These are phyloP conservation scores for Macroramphosus scolopax DNA, from an alignment of 2,797 vertebrate genomes.

Conservation along the genomic window DNA sequence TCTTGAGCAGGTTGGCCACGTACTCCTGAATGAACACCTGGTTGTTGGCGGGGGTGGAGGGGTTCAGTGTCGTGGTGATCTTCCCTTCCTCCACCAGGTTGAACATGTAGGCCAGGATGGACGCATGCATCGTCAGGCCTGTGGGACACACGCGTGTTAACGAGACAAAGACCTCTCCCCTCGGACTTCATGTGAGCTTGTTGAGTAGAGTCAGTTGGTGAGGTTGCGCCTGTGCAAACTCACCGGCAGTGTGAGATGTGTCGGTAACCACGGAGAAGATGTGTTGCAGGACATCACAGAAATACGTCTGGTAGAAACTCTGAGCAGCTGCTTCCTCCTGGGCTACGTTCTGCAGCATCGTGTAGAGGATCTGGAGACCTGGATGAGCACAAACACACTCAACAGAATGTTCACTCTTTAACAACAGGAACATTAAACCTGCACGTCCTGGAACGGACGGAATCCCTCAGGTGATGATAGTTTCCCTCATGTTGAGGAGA, in stretches of 20 bases:
- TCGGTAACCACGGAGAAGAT: conserved; percentile 99
- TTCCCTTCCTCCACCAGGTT: conserved; percentile 98
- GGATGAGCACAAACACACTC: conserved; percentile 1
- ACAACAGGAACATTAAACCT: not conserved
- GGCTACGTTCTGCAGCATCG: conserved; percentile 95
- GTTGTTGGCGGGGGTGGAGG: conserved; percentile 89
- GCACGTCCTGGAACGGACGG: too few species aligned
- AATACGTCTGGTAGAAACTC: conserved; percentile 98
- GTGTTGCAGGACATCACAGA: conserved; percentile 98
- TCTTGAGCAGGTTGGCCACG: conserved; percentile 97
- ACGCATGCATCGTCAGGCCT: conserved; percentile 98
- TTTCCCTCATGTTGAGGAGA: too few species aligned
- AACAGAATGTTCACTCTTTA: not conserved
- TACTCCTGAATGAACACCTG: conserved; percentile 98
- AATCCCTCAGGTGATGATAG: too few species aligned
- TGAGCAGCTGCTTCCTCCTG: conserved; percentile 97
- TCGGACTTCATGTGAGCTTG: too few species aligned
- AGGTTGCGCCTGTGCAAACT: conserved; percentile 55
- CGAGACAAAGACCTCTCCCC: too few species aligned
- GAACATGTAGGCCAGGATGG: conserved; percentile 98
- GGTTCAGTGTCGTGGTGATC: conserved; percentile 89
- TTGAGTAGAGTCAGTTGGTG: too few species aligned
- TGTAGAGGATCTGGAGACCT: conserved; percentile 96
- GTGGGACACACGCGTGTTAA: conserved; percentile 10
- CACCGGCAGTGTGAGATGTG: conserved; percentile 98